Evolutionary conservation across 2,113 vertebrate species (phyloP).

Genomic region (Tichodroma muraria): DNA sequence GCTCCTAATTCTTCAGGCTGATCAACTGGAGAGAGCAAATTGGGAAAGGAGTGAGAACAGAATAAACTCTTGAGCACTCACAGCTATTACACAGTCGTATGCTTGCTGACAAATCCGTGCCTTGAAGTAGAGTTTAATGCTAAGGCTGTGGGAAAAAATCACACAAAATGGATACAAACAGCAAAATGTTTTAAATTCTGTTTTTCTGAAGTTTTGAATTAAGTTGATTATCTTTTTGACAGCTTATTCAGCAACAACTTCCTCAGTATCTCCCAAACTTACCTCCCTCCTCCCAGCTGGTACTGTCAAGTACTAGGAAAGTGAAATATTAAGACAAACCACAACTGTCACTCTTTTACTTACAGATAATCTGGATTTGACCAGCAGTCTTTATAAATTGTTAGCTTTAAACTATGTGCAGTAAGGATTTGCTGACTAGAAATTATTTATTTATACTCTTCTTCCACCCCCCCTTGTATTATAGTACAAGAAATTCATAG

Average conservation of each 20-base stretch:
- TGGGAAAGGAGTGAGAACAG: not conserved
- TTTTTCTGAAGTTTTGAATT: not conserved
- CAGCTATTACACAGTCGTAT: not conserved
- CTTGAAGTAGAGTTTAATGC: not conserved
- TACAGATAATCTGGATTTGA: not conserved
- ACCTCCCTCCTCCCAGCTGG: not conserved
- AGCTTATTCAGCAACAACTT: not conserved
- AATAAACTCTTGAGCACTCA: not conserved
- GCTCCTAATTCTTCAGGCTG: conserved; percentile 84
- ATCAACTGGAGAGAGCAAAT: conserved; percentile 63
- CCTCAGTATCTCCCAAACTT: not conserved
- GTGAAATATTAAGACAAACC: not conserved
- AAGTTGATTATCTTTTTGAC: not conserved
- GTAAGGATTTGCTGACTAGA: not conserved
- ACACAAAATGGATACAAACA: not conserved
- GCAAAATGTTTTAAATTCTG: not conserved
- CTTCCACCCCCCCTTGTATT: not conserved
- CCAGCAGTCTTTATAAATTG: not conserved
- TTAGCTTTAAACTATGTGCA: not conserved
- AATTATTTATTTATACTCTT: not conserved
- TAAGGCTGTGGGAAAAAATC: not conserved
- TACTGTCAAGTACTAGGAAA: not conserved
- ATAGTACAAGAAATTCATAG: not conserved
- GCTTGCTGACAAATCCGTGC: not conserved
- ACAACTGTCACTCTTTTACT: not conserved